Base-by-base conservation (phyloP, 2,888 invertebrate species). In the Caenorhabditis imperialis region DNA sequence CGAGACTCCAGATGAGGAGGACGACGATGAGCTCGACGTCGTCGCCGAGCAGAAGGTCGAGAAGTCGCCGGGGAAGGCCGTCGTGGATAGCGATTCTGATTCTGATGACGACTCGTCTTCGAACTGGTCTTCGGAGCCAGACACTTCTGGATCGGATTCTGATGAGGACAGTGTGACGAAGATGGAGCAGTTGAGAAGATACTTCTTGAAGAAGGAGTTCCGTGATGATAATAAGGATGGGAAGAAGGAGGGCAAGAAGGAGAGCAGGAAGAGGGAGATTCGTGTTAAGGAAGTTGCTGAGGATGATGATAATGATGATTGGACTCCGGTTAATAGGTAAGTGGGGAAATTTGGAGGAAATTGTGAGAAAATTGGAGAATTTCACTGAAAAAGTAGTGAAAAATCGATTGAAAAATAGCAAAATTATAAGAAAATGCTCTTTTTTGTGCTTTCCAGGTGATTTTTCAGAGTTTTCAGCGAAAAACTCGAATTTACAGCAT, bases 131-230 rank as follows among this genome's bases (percentile, higher is more conserved):
- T 53, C 70, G 14, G 79, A 75, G n/a, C 65, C 75, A 30, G 76
- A 73, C 8, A 54, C 71, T 2, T 45, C 54, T 20, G 76, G 67
- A 18, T 77, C 79, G 3, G 87, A 82, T 20, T 79, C 84, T 20
- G 85, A 84, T 48, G 80, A 85, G 55, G 86, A 87, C 51, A 67
- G 84, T 33, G 86, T 85, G 51, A 84, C 82, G 6, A 79, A 84
- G 61, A 86, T 87, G 88, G 88, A 88, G 62, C 86, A 86, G 44
- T 79, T 88, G 35, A 81, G 88, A 16, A 72, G 77, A 3, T 86
- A 82, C 62, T 88, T 88, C 81, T 76, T 88, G 54, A 88, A 88
- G 84, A 81, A 81, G 53, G 82, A 83, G 48, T 84, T 84, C 81
- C 81, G 78, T 51, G 81, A 63, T 25, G 79, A 63, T 33, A 69